Evolutionary conservation across 2,113 vertebrate species (phyloP), one percentile per base, ranked within the genome.

Genomic region (Strix uralensis): DNA sequence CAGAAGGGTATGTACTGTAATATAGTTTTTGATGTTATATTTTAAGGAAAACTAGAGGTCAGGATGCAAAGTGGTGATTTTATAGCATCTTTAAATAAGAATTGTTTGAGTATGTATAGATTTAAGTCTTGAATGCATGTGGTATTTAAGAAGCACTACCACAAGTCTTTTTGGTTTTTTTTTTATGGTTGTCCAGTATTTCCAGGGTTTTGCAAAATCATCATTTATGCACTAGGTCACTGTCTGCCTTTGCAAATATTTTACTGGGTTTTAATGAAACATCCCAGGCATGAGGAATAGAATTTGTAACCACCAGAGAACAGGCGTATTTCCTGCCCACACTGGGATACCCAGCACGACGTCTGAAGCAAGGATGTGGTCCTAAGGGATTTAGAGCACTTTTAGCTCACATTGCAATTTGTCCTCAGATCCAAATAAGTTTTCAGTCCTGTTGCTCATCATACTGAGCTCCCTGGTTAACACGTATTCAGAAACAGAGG

Each of bases 51-150:
- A 49, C 5, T 85, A 93, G 58, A 90, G 92, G 59, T 69, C 57
- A 92, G 63, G 57, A 93, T 92, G 66, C 42, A 96, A 97, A 95
- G 6, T 78, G 55, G 30, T 81, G 67, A 73, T 94, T 94, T 97
- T 88, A 92, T 15, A 93, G 73, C 20, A 55, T 52, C 47, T 91
- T 88, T 94, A 78, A 91, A 58, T 83, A 82, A 90, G 32, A 52
- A 65, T 51, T 67, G 13, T 34, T 92, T 71, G n/a, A 78, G 46
- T 61, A 73, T 22, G 27, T 58, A 15, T 54, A 40, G 40, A 85
- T 96, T 96, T 88, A 75, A 96, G 77, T 38, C 54, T 85, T 85
- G 59, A 58, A 13, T 54, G 20, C 42, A 57, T 5, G 7, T 85
- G 71, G 29, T 26, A 79, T 94, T 95, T 95, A 93, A 93, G 38